These are phyloP conservation scores for Temnothorax ravouxi DNA, from an alignment of 2,888 invertebrate genomes.

Conservation along the genomic window DNA sequence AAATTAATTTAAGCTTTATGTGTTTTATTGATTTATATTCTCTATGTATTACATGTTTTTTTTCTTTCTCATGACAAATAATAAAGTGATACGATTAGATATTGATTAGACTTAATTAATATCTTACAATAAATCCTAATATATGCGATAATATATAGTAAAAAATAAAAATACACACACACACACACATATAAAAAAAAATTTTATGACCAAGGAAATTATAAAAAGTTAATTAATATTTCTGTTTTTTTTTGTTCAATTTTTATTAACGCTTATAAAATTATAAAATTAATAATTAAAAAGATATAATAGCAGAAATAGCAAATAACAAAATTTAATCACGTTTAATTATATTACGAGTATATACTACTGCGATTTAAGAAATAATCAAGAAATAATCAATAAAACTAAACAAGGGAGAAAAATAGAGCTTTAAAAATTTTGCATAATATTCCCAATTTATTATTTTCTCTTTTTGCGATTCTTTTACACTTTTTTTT, in stretches of 20 bases:
- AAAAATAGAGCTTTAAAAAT: not conserved
- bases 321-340: not conserved
- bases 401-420: not conserved
- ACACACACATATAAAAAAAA: not conserved
- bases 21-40: slow-evolving; percentile 67
- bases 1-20: slow-evolving; percentile 68
- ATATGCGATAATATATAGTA: not conserved
- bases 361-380: not conserved
- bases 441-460: not conserved
- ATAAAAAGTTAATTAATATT: not conserved
- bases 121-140: not conserved
- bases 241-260: not conserved
- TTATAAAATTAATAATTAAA: slow-evolving; percentile 12
- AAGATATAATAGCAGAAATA: not conserved
- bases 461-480: slow-evolving; percentile 5
- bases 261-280: not conserved
- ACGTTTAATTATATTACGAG: not conserved
- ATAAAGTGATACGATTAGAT: slow-evolving; percentile 68
- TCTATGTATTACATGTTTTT: slow-evolving; percentile 59
- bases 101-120: slow-evolving; percentile 61
- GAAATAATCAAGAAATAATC: not conserved
- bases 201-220: not conserved
- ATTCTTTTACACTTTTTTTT: not conserved
- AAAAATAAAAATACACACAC: not conserved
- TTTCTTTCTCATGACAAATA: slow-evolving; percentile 69